Evolutionary conservation across 2,888 invertebrate genomes (phyloP).

Genomic region (Cerceris ruficornis): DNA sequence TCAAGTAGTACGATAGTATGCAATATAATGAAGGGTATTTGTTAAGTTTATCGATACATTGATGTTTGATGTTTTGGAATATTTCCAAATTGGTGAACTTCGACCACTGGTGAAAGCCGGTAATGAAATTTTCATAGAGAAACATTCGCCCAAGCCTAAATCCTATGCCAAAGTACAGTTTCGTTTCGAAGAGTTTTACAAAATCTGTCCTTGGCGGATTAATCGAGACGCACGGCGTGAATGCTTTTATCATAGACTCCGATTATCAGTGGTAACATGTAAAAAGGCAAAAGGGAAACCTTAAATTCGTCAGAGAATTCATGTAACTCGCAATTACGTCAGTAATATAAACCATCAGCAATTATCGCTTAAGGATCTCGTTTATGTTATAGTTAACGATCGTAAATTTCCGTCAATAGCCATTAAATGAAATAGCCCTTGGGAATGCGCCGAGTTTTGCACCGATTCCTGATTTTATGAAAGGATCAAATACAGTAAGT

Average conservation of each 20-base stretch:
- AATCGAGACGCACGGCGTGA: not conserved
- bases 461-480: slow-evolving; percentile 12
- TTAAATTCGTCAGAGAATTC: slow-evolving; percentile 4
- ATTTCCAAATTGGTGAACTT: no score
- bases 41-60: no score
- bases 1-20: no score
- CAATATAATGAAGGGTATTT: no score
- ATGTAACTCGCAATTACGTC: slow-evolving; percentile 25
- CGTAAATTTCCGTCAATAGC: slow-evolving; percentile 13
- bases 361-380: slow-evolving; percentile 30
- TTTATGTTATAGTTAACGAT: slow-evolving; percentile 33
- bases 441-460: not conserved
- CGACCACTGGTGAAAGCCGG: no score
- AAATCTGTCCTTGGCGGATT: not conserved
- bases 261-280: slow-evolving; percentile 3
- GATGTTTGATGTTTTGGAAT: no score
- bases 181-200: not conserved
- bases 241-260: slow-evolving; percentile 11
- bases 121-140: no score
- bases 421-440: slow-evolving; percentile 22
- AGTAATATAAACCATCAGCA: slow-evolving; percentile 6
- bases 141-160: not conserved
- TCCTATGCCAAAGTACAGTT: not conserved
- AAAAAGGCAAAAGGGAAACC: not conserved
- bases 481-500: slow-evolving; percentile 10